Evolutionary conservation across 1,140 invertebrate genomes (phyloP).

Genomic region (Aphis craccivora): DNA sequence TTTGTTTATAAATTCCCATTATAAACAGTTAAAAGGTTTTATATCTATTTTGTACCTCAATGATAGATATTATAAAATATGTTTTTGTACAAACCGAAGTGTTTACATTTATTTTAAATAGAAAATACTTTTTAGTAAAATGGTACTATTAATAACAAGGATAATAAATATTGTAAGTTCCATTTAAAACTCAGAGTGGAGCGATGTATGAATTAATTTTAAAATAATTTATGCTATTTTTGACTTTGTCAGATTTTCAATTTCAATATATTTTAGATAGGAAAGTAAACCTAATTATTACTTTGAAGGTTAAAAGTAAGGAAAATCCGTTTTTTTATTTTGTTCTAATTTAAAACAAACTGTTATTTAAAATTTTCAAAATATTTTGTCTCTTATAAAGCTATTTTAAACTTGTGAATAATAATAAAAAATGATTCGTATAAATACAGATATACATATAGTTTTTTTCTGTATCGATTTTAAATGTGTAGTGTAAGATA

Average conservation of each 20-base stretch:
- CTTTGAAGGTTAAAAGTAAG: too few species aligned
- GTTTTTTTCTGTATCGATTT: background rate
- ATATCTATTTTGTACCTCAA: background rate
- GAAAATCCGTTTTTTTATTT: too few species aligned
- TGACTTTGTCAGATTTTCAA: background rate
- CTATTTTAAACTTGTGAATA: background rate
- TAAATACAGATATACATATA: background rate
- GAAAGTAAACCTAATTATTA: too few species aligned
- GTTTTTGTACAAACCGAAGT: background rate
- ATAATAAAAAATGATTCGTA: background rate
- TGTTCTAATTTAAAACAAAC: too few species aligned
- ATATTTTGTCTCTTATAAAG: too few species aligned
- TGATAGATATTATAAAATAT: background rate
- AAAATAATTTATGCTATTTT: background rate
- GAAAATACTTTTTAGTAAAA: background rate
- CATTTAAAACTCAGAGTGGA: background rate
- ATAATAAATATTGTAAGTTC: background rate
- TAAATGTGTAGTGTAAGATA: background rate
- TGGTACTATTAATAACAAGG: background rate
- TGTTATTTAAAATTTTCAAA: too few species aligned
- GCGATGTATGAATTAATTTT: background rate
- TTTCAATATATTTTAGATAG: background rate
- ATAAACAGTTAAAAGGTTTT: background rate
- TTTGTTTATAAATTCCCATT: constrained; percentile 4
- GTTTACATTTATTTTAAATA: background rate